Percentiles rank a stretch among this genome's conserved stretches.
Conservation (phyloP, 2,888 invertebrate genomes). For the Euzophera pinguis region DNA sequence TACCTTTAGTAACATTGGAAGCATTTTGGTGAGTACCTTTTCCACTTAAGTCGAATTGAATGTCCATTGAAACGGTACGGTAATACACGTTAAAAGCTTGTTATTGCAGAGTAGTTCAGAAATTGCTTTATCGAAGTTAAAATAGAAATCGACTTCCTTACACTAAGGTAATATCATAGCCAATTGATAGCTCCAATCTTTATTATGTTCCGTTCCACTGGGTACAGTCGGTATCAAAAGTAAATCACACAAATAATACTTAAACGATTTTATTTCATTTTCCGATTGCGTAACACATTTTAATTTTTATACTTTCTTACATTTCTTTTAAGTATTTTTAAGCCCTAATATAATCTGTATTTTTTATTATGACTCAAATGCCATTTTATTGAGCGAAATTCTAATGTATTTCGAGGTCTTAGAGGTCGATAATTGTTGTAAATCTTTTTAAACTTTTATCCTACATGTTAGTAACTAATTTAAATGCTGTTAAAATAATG, state of each 20-base stretch:
- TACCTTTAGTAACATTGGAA: neutral
- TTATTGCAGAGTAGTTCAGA: slow-evolving; percentile 8
- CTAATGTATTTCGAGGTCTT: too few species aligned
- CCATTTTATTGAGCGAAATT: too few species aligned
- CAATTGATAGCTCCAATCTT: slow-evolving; percentile 7
- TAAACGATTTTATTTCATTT: neutral
- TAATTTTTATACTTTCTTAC: too few species aligned
- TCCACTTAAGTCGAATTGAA: slow-evolving; percentile 2
- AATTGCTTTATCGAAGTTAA: slow-evolving; percentile 4
- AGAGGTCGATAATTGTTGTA: too few species aligned
- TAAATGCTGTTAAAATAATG: slow-evolving; percentile 17
- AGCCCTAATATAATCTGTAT: too few species aligned
- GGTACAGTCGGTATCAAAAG: neutral
- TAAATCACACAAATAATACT: neutral
- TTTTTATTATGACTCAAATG: too few species aligned
- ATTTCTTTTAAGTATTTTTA: too few species aligned
- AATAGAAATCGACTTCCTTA: slow-evolving; percentile 6
- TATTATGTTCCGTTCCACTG: neutral
- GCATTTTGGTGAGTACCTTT: neutral
- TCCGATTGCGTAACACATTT: too few species aligned
- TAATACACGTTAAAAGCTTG: slow-evolving; percentile 10
- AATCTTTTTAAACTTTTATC: too few species aligned
- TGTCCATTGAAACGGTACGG: slow-evolving; percentile 2
- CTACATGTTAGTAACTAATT: slow-evolving; percentile 16
- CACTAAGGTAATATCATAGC: neutral